Evolutionary conservation across 2,113 vertebrate species (phyloP).

Genomic region (Sphyrna mokarran): DNA sequence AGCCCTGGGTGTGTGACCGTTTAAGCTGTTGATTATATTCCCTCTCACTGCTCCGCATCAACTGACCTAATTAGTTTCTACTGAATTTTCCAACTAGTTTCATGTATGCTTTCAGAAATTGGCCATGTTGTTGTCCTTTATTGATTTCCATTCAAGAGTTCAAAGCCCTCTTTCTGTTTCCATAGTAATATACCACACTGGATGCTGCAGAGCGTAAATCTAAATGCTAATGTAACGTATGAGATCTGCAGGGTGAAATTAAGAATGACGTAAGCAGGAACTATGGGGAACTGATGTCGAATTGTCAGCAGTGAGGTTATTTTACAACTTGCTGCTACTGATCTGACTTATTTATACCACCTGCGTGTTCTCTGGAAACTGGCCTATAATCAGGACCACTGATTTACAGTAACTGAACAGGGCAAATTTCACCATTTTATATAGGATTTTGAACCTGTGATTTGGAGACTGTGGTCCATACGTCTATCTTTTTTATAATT

Average conservation of each 20-base stretch:
- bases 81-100: not conserved
- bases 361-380: not conserved
- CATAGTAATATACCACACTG: not conserved
- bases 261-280: not conserved
- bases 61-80: slow-evolving; percentile 8
- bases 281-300: not conserved
- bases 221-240: not conserved
- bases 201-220: not conserved
- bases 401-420: not conserved
- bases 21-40: not conserved
- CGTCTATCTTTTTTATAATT: not conserved
- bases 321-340: not conserved
- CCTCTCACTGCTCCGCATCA: not conserved
- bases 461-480: not conserved
- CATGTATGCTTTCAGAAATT: not conserved
- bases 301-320: not conserved
- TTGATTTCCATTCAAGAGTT: slow-evolving; percentile 17
- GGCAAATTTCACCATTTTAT: not conserved
- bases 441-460: not conserved
- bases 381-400: not conserved
- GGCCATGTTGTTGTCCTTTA: not conserved
- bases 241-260: not conserved
- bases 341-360: not conserved
- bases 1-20: not conserved
- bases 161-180: slow-evolving; percentile 21